Evolutionary conservation across 2,797 vertebrate genomes (phyloP).

Genomic region (Carapus acus): DNA sequence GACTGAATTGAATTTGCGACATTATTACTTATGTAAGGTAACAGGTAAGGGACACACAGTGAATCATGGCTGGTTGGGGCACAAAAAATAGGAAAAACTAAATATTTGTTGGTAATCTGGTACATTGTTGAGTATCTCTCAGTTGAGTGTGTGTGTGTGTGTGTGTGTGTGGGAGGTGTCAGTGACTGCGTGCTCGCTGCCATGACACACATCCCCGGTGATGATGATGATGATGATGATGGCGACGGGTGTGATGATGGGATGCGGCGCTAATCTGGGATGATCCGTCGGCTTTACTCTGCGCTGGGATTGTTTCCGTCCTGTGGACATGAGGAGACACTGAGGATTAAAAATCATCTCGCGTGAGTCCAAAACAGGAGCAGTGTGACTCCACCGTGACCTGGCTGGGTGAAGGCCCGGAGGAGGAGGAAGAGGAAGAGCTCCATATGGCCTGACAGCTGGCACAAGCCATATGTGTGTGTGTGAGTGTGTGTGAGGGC

Average conservation of each 20-base stretch:
- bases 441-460: constrained; percentile 73
- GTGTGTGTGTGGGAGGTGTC: no score
- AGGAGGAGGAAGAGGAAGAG: constrained; percentile 51
- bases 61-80: no score
- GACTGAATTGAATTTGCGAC: no score
- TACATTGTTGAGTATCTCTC: no score
- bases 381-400: constrained; percentile 36
- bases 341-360: constrained; percentile 61
- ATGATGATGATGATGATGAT: constrained; percentile 45
- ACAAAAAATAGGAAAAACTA: no score
- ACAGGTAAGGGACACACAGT: no score
- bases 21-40: no score
- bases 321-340: no score
- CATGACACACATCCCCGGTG: not conserved
- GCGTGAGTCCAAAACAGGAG: constrained; percentile 45
- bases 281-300: constrained; percentile 49
- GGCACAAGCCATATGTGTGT: constrained; percentile 57
- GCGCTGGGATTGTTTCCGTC: no score
- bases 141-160: no score
- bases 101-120: constrained; percentile 35
- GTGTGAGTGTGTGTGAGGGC: constrained; percentile 38
- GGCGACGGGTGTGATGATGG: no score
- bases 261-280: constrained; percentile 56
- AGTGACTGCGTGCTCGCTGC: no score
- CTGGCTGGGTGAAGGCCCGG: constrained; percentile 46